Percentiles rank a stretch among this genome's conserved stretches.
These are phyloP conservation scores for Catonia carolina DNA, from an alignment of 2,888 invertebrate species.

Conservation along the genomic window DNA sequence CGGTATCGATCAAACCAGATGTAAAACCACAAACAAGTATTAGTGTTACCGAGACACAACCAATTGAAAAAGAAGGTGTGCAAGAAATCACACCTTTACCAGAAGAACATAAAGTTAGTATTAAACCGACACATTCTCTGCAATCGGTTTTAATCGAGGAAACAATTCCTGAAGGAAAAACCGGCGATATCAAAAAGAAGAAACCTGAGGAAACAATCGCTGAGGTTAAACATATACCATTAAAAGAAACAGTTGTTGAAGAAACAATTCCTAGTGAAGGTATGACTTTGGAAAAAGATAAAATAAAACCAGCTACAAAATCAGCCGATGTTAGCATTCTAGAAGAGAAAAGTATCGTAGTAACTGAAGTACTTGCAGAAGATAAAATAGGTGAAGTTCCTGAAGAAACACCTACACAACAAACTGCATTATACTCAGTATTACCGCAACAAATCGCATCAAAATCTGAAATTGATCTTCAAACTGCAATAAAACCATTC, in stretches of 20 bases:
- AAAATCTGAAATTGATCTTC: slow-evolving; percentile 46
- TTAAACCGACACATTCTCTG: slow-evolving; percentile 46
- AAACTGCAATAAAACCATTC: slow-evolving; percentile 43
- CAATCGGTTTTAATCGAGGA: slow-evolving; percentile 49
- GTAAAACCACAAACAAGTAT: slow-evolving; percentile 56
- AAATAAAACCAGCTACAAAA: slow-evolving; percentile 41
- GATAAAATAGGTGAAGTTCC: slow-evolving; percentile 48
- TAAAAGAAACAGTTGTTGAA: slow-evolving; percentile 48
- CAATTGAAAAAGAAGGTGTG: slow-evolving; percentile 57
- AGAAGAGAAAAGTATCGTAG: slow-evolving; percentile 45
- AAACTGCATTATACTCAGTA: slow-evolving; percentile 45
- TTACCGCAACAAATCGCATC: slow-evolving; percentile 46
- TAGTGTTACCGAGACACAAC: slow-evolving; percentile 54
- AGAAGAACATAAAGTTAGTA: slow-evolving; percentile 48
- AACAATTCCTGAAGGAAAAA: slow-evolving; percentile 43
- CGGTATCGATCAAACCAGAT: slow-evolving; percentile 44
- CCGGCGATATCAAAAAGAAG: slow-evolving; percentile 44
- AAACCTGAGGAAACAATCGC: slow-evolving; percentile 44
- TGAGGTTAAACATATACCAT: slow-evolving; percentile 42
- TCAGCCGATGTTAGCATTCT: slow-evolving; percentile 44
- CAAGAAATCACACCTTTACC: slow-evolving; percentile 49
- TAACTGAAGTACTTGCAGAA: slow-evolving; percentile 46
- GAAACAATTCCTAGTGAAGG: slow-evolving; percentile 52
- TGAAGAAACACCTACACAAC: slow-evolving; percentile 40
- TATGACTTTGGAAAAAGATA: slow-evolving; percentile 43